These are phyloP conservation scores for Timandra comae DNA, from an alignment of 2,888 invertebrate species.

Conservation along the genomic window DNA sequence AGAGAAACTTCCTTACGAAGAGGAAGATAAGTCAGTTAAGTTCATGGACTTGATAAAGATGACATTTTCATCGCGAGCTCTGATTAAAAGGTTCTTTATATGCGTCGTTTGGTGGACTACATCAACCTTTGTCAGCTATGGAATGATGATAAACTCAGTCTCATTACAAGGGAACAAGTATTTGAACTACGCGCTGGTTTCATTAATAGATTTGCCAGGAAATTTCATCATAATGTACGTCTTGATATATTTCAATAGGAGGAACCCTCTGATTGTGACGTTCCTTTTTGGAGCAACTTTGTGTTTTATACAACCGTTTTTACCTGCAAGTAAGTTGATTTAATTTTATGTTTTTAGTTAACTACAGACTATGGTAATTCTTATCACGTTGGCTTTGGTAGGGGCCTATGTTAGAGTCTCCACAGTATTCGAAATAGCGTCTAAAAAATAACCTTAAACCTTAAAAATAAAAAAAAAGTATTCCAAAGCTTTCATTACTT, in stretches of 20 bases:
- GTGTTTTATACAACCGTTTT: slow-evolving; percentile 78
- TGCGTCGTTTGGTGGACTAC: slow-evolving; percentile 74
- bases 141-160: slow-evolving; percentile 84
- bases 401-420: no score
- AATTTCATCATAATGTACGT: slow-evolving; percentile 71
- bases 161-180: slow-evolving; percentile 85
- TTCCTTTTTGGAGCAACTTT: slow-evolving; percentile 75
- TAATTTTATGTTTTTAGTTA: no score
- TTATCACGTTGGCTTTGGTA: no score
- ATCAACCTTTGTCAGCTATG: slow-evolving; percentile 86
- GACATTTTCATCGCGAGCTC: slow-evolving; percentile 45
- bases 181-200: slow-evolving; percentile 81
- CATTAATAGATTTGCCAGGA: slow-evolving; percentile 77
- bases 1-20: slow-evolving; percentile 29
- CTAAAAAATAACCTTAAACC: no score
- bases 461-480: no score
- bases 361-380: no score
- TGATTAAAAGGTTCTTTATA: slow-evolving; percentile 50
- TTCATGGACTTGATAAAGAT: slow-evolving; percentile 38
- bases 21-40: slow-evolving; percentile 30
- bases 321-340: slow-evolving; percentile 72
- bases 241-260: slow-evolving; percentile 73
- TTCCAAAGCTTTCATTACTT: no score
- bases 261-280: slow-evolving; percentile 69
- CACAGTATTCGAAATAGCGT: no score